Base-by-base conservation (phyloP, 1,140 invertebrate genomes). In the Rhopalosiphum padi region DNA sequence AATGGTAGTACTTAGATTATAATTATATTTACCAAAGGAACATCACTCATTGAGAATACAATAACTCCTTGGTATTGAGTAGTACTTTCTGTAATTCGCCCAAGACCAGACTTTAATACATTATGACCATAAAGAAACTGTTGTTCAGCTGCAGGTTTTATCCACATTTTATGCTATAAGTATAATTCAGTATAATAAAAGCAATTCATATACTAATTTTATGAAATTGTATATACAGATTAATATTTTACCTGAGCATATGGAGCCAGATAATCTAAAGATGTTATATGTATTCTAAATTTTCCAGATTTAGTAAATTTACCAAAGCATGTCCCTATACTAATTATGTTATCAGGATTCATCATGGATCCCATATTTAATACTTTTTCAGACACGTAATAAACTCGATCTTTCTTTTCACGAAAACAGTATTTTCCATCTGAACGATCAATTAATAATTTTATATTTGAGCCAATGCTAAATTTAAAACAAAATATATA, bases 121-220 rank as follows among this genome's bases (percentile, higher is more conserved):
- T 99, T 97, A 95, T 99, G 97, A 37, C 99, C 99, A 96, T 99
- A 99, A 15, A 99, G 96, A 96, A 99, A 99, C 95, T 99, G 98
- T 95, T 99, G 99, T 95, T 99, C 99, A 18, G 98, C 98, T 55
- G 97, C 97, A 30, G 98, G 96, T 95, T 99, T 99, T 8, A 99
- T 95, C 99, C 99, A 99, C 94, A 99, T 97, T 96, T 99, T 99
- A 95, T 97, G 97, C 96, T 98, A 94, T 94, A 96, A 96, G 94
- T 94, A 94, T 94, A 94, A 94, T 87, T 87, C n/a, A 93, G 68
- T 93, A 37, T 90, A 60, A 6, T 85, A 82, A 93, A 94, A 35
- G 77, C 51, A 94, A 86, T 88, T 30, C 37, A 90, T 88, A 90
- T 91, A 85, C 18, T 51, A 90, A 53, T 3, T 77, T 6, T 41